phyloP scores from a whole-genome alignment of 1,140 invertebrate species.

The Trichonephila clavipes region DNA sequence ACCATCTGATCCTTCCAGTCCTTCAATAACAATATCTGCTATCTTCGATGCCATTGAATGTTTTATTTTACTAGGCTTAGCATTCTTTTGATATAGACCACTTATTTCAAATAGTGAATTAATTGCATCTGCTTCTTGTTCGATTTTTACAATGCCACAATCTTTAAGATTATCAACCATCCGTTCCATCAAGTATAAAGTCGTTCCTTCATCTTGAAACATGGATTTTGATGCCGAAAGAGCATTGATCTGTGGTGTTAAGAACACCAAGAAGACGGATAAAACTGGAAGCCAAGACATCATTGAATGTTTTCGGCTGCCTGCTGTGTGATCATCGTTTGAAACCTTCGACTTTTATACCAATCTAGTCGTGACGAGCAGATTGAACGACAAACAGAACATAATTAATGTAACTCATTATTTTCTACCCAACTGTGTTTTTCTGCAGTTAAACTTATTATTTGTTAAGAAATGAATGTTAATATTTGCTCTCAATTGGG shows the following conservation, averaged over 20 bases:
- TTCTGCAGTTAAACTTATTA: not conserved
- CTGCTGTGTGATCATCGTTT: not conserved
- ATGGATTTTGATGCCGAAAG: not conserved
- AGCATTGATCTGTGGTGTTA: not conserved
- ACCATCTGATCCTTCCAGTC: not conserved
- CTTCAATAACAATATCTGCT: slow-evolving; percentile 34
- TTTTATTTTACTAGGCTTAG: slow-evolving; percentile 34
- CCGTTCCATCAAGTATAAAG: not conserved
- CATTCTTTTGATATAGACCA: not conserved
- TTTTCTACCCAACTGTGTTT: not conserved
- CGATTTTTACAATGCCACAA: slow-evolving; percentile 20
- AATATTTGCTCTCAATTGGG: not conserved
- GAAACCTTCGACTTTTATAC: not conserved
- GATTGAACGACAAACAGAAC: not conserved
- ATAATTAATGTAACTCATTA: not conserved
- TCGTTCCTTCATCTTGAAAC: slow-evolving; percentile 8
- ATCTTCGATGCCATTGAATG: slow-evolving; percentile 40
- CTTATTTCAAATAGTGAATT: not conserved
- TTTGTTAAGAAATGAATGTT: not conserved
- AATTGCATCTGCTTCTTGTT: not conserved
- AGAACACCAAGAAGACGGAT: slow-evolving; percentile 4
- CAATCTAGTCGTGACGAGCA: not conserved
- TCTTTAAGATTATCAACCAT: not conserved
- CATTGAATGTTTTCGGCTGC: not conserved
- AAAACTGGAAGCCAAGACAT: slow-evolving; percentile 57